Conservation (phyloP, 2,113 vertebrate genomes). For the Rhizomys pruinosus region DNA sequence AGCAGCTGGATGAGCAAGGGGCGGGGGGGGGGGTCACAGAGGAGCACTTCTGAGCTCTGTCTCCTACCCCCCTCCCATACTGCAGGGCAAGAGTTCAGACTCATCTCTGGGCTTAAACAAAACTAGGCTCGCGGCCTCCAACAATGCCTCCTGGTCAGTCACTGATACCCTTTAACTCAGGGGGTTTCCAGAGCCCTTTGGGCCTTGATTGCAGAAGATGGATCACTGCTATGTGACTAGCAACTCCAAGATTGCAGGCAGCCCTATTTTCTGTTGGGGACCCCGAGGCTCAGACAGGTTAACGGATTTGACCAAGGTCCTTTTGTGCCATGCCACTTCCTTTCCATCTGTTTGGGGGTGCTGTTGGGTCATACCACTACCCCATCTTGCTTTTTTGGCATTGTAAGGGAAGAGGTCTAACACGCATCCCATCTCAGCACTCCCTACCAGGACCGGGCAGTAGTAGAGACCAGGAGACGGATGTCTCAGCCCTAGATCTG, state of each 20-base stretch:
- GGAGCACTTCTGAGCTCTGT: not conserved
- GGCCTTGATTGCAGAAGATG: not conserved
- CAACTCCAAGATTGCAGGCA: not conserved
- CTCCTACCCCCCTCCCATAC: not conserved
- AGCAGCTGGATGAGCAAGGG: conserved; percentile 31
- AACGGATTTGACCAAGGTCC: not conserved
- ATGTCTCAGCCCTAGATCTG: not conserved
- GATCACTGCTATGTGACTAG: not conserved
- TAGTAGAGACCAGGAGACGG: not conserved
- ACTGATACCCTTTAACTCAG: not conserved
- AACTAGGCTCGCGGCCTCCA: not conserved
- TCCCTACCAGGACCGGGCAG: not conserved
- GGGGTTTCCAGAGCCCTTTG: not conserved
- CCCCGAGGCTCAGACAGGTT: not conserved
- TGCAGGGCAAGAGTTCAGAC: not conserved
- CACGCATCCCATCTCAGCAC: not conserved
- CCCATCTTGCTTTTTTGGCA: conserved; percentile 30
- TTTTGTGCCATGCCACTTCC: not conserved
- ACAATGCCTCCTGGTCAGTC: not conserved
- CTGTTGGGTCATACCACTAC: not conserved
- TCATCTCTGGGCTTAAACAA: not conserved
- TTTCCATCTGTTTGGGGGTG: not conserved
- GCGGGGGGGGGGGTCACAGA: not conserved
- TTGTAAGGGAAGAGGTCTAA: not conserved
- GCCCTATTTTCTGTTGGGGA: not conserved